Base-by-base conservation (phyloP, 2,113 vertebrate genomes). In the Apeltes quadracus region DNA sequence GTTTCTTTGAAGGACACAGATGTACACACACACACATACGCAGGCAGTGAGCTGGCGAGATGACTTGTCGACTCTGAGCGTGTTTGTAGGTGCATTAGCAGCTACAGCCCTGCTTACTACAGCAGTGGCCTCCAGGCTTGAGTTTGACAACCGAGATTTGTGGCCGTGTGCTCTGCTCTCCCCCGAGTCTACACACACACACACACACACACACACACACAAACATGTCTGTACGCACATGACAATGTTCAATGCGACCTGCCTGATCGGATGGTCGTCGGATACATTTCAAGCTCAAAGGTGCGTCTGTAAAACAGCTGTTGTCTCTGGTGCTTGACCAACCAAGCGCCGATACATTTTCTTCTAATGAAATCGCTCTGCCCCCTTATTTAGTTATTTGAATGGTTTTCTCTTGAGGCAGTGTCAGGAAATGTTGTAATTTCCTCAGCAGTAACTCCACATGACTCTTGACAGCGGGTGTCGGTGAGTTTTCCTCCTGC, bases 91-190 rank as follows among this genome's bases (percentile, higher is more conserved):
- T 84, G 64, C 79, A 73, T 75, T 69, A 72, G 63, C 68, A 76
- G 80, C 72, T 68, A 43, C 34, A 62, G 72, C 59, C 48, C 69
- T 63, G 57, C 72, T 75, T 75, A 29, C 77, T 64, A 46, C 75
- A 46, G 58, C 68, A 53, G 7, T 53, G 69, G 78, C 80, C 84
- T 85, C 55, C n/a, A 69, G 87, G 75, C 82, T 79, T 38, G 8
- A 58, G 27, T 68, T 67, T 87, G 78, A 63, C 83, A 85, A 68
- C 54, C 38, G 76, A 77, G 75, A 78, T 79, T 76, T 83, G 76
- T 64, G 61, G 65, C 67, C 46, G 58, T 57, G 61, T 61, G 58
- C 29, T 69, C 29, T 9, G 39, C 64, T 75, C 43, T 78, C 36
- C 70, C 59, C 55, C 13, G 64, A 81, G 79, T 67, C 50, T 69